Evolutionary conservation across 1,140 invertebrate species (phyloP).

Genomic region (Hyposmocoma kahamanoa): DNA sequence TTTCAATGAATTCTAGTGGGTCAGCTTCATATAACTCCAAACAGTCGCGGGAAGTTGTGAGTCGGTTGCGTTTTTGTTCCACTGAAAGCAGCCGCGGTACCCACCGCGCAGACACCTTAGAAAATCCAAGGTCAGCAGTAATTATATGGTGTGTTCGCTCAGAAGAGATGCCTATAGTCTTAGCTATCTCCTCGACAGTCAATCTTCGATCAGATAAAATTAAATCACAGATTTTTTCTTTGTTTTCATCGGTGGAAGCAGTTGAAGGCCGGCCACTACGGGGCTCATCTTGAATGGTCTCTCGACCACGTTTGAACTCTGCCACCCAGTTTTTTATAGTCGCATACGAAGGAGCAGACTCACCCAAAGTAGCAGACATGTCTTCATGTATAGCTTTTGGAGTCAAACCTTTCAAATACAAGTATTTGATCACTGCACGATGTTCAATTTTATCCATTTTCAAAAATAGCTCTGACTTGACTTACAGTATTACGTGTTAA

Average conservation of each 20-base stretch:
- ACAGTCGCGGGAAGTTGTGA: conserved; percentile 5
- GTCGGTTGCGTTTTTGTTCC: conserved; percentile 17
- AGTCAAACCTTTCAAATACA: conserved; percentile 1
- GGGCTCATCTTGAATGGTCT: not conserved
- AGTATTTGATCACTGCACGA: conserved; percentile 5
- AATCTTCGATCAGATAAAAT: conserved; percentile 31
- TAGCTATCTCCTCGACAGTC: conserved; percentile 11
- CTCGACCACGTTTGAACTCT: conserved; percentile 9
- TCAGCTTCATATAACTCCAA: not conserved
- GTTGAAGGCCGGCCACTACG: not conserved
- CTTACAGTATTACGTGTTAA: too few species aligned
- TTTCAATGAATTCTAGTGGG: not conserved
- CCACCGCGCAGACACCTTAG: conserved; percentile 25
- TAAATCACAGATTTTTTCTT: conserved; percentile 23
- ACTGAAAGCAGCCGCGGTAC: conserved; percentile 29
- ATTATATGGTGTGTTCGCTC: conserved; percentile 11
- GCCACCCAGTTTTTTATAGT: conserved; percentile 2
- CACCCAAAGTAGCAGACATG: conserved; percentile 4
- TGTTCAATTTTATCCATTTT: conserved; percentile 1
- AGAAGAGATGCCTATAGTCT: conserved; percentile 1
- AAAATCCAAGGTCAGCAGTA: conserved; percentile 17
- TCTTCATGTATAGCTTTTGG: not conserved
- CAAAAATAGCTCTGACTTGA: too few species aligned
- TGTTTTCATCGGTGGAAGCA: not conserved
- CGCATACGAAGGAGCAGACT: not conserved